A percentile compares a stretch with the other conserved stretches of the same genome.
Conservation (phyloP, 2,113 vertebrate species). For the Mirza zaza region DNA sequence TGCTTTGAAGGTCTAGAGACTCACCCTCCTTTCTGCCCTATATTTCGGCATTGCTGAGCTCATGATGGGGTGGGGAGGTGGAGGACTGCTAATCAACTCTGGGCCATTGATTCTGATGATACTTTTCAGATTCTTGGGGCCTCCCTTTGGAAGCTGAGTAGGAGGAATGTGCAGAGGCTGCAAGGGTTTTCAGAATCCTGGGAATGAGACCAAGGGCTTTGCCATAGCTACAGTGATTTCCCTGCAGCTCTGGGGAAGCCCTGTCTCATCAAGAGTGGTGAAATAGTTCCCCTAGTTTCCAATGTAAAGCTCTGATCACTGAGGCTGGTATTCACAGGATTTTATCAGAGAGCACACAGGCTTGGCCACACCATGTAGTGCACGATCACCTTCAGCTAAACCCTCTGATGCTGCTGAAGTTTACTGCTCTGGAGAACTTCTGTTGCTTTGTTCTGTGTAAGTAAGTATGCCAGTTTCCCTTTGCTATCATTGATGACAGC, state of each 20-base stretch:
- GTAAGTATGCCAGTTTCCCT: not conserved
- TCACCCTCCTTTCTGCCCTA: not conserved
- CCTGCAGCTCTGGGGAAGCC: not conserved
- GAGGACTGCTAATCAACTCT: not conserved
- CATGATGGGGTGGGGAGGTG: not conserved
- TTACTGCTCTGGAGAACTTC: not conserved
- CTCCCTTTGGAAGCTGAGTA: not conserved
- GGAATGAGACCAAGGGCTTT: not conserved
- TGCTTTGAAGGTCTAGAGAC: not conserved
- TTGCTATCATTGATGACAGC: not conserved
- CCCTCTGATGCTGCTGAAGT: not conserved
- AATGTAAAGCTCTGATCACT: not conserved
- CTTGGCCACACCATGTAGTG: not conserved
- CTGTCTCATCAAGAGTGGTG: not conserved
- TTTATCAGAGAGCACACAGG: not conserved
- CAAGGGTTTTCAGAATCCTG: not conserved
- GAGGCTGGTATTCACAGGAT: not conserved
- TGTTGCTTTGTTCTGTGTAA: too few species aligned
- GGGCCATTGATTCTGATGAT: not conserved
- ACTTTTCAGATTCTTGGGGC: not conserved
- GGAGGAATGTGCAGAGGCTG: too few species aligned
- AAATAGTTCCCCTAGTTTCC: not conserved
- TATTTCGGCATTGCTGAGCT: not conserved
- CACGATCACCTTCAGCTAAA: not conserved
- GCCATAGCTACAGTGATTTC: not conserved